These are phyloP conservation scores for Takifugu flavidus DNA, from an alignment of 2,113 vertebrate species.

Conservation along the genomic window DNA sequence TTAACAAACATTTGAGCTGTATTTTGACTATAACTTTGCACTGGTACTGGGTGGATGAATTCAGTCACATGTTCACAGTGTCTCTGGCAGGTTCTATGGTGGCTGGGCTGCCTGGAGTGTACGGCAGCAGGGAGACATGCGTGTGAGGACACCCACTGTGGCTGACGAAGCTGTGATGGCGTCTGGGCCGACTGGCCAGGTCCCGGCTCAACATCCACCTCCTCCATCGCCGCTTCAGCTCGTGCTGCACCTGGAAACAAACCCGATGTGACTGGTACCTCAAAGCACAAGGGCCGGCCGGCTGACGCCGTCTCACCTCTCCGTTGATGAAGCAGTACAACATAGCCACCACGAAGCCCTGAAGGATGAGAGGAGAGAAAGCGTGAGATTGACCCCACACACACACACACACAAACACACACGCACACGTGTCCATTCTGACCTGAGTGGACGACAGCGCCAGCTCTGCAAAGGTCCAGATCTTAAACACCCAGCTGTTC, in stretches of 20 bases:
- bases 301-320: conserved; percentile 59
- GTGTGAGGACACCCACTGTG: conserved; percentile 69
- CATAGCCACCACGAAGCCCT: conserved; percentile 76
- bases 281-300: neutral
- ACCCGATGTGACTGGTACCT: neutral
- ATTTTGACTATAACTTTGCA: no score
- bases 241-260: conserved; percentile 68
- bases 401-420: conserved; percentile 52
- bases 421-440: neutral
- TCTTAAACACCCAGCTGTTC: conserved; percentile 72
- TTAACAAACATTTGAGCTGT: no score
- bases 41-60: no score
- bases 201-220: conserved; percentile 63
- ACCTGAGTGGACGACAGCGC: conserved; percentile 94
- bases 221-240: conserved; percentile 70
- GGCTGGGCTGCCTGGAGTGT: conserved; percentile 13
- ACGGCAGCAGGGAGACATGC: conserved; percentile 68
- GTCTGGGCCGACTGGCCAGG: conserved; percentile 47
- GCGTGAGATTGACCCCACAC: neutral
- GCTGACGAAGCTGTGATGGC: conserved; percentile 66
- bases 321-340: conserved; percentile 77
- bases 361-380: neutral
- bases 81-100: conserved; percentile 13
- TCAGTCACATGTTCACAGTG: conserved; percentile 24
- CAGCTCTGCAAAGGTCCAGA: conserved; percentile 85